Evolutionary conservation across 2,797 vertebrate genomes (phyloP).

Genomic region (Onychomys arenicola): DNA sequence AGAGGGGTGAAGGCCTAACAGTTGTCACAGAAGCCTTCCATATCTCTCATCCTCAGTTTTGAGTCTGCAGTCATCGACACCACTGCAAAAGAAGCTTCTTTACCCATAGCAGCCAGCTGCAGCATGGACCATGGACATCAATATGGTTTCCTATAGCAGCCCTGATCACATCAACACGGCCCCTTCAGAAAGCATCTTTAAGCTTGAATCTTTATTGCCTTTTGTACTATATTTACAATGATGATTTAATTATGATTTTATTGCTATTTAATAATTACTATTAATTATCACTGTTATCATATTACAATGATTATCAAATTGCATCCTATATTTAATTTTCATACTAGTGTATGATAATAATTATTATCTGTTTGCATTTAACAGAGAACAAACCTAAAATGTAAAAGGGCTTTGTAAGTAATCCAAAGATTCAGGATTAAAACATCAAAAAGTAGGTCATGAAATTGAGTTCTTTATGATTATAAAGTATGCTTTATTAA

Average conservation of each 20-base stretch:
- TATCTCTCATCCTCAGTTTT: not conserved
- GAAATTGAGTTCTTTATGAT: not conserved
- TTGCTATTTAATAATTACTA: not conserved
- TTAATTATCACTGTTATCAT: not conserved
- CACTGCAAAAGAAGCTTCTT: not conserved
- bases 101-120: not conserved
- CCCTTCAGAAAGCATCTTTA: not conserved
- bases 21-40: not conserved
- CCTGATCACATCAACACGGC: not conserved
- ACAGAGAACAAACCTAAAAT: not conserved
- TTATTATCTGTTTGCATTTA: not conserved
- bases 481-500: not conserved
- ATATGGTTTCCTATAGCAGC: too few relatives aligned
- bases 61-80: too few relatives aligned
- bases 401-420: not conserved
- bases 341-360: not conserved
- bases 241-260: not conserved
- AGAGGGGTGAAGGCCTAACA: not conserved
- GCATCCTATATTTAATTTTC: slow-evolving; percentile 3
- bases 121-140: not conserved
- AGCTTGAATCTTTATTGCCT: not conserved
- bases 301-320: not conserved
- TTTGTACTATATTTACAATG: not conserved
- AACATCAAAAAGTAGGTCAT: slow-evolving; percentile 1
- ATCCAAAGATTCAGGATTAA: not conserved